phyloP scores from a whole-genome alignment of 2,113 vertebrate species.

The Etheostoma spectabile region DNA sequence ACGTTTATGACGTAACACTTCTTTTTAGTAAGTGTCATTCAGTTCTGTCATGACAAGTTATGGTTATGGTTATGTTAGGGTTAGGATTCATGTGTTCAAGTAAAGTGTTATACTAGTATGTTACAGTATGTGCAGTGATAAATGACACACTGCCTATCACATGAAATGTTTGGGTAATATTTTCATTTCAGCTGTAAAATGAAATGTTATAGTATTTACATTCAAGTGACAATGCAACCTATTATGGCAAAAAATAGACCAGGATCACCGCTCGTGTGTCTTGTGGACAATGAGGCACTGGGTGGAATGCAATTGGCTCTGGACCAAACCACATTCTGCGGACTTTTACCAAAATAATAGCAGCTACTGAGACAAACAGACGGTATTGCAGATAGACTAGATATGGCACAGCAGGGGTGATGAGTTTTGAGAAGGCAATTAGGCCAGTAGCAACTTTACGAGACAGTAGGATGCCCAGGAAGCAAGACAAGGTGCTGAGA shows the following conservation, averaged over 20 bases:
- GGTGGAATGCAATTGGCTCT: neutral
- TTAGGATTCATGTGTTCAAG: too few species aligned
- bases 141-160: neutral
- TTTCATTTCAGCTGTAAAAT: neutral
- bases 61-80: too few species aligned
- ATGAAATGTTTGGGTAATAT: neutral
- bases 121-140: neutral
- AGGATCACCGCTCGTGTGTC: neutral
- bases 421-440: conserved; percentile 53
- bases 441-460: conserved; percentile 39
- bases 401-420: conserved; percentile 44
- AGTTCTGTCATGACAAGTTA: too few species aligned
- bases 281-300: neutral
- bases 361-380: conserved; percentile 21
- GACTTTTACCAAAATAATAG: neutral
- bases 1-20: too few species aligned
- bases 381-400: conserved; percentile 32
- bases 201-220: neutral
- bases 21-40: too few species aligned
- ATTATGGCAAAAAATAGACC: neutral
- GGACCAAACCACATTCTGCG: neutral
- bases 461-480: conserved; percentile 24
- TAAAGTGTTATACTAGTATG: neutral
- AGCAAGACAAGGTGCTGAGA: conserved; percentile 13
- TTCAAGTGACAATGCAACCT: neutral